Percentiles rank a stretch among this genome's conserved stretches.
Conservation (phyloP, 2,888 invertebrate species). For the Drosophila incognita region DNA sequence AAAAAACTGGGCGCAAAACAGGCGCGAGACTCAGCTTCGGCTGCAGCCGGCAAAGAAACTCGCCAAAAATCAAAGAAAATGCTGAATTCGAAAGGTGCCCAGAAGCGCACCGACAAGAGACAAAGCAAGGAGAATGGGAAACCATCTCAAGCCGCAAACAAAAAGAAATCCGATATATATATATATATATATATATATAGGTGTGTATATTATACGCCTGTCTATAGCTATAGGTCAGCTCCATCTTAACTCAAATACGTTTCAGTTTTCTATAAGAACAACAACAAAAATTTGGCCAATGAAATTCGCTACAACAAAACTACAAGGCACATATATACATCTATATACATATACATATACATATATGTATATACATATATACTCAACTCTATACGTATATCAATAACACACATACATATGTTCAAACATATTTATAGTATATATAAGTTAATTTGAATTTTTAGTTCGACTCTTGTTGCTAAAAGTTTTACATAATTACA, state of each 20-base stretch:
- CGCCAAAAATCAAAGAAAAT: conserved; percentile 58
- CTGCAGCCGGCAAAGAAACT: conserved; percentile 24
- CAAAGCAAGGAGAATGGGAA: conserved; percentile 35
- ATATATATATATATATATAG: conserved; percentile 10
- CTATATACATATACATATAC: conserved; percentile 1
- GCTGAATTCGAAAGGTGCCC: conserved; percentile 54
- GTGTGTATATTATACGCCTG: conserved; percentile 11
- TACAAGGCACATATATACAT: conserved; percentile 51
- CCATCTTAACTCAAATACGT: conserved; percentile 9
- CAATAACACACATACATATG: conserved; percentile 25
- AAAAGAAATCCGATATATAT: conserved; percentile 76
- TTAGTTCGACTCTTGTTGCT: conserved; percentile 35
- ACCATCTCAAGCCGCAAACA: conserved; percentile 12
- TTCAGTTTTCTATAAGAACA: conserved; percentile 26
- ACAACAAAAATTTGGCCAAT: conserved; percentile 57
- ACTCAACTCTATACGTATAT: conserved; percentile 26
- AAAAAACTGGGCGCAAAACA: conserved; percentile 76
- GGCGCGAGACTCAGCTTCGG: conserved; percentile 63
- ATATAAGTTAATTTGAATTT: conserved; percentile 19
- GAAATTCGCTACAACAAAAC: conserved; percentile 62
- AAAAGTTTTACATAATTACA: conserved; percentile 51
- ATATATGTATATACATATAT: conserved; percentile 20
- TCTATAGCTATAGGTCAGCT: conserved; percentile 23
- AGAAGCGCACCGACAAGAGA: conserved; percentile 63
- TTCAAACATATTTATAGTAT: neutral